These are phyloP conservation scores for Isotomurus palustris DNA, from an alignment of 2,888 invertebrate species.

Conservation along the genomic window DNA sequence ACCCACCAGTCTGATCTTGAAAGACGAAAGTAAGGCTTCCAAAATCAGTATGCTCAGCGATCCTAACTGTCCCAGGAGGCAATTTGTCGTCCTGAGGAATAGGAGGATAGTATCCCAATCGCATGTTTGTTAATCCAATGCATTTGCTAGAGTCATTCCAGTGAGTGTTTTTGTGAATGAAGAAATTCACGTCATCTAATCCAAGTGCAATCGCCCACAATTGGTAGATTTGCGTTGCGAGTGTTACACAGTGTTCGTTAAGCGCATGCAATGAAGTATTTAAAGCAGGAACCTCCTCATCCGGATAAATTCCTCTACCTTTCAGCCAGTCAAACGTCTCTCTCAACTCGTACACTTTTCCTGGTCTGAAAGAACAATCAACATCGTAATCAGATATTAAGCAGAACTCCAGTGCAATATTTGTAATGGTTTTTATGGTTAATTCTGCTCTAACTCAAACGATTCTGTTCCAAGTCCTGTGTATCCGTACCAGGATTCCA, in stretches of 20 bases:
- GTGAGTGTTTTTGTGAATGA: slow-evolving; percentile 9
- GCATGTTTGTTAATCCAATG: slow-evolving; percentile 9
- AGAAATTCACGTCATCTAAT: slow-evolving; percentile 23
- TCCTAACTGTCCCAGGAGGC: slow-evolving; percentile 12
- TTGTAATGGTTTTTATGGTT: too few relatives aligned
- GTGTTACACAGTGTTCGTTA: slow-evolving; percentile 5
- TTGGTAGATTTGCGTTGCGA: slow-evolving; percentile 19
- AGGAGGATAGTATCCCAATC: slow-evolving; percentile 20
- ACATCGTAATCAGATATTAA: too few relatives aligned
- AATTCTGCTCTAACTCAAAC: too few relatives aligned
- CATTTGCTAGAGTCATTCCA: too few relatives aligned
- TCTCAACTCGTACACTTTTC: background rate
- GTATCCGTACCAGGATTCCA: too few relatives aligned
- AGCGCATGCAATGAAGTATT: slow-evolving; percentile 1
- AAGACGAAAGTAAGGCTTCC: slow-evolving; percentile 19
- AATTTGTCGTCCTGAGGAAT: background rate
- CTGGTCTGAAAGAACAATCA: too few relatives aligned
- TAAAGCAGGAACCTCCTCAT: slow-evolving; percentile 19
- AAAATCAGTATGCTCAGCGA: slow-evolving; percentile 28
- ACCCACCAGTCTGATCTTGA: slow-evolving; percentile 20
- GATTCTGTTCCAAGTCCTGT: too few relatives aligned
- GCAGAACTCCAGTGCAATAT: too few relatives aligned
- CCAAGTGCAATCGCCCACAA: slow-evolving; percentile 19
- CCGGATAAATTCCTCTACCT: slow-evolving; percentile 5
- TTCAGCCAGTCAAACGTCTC: slow-evolving; percentile 21